Conservation (phyloP, 2,888 invertebrate genomes). For the Polydrusus cervinus region DNA sequence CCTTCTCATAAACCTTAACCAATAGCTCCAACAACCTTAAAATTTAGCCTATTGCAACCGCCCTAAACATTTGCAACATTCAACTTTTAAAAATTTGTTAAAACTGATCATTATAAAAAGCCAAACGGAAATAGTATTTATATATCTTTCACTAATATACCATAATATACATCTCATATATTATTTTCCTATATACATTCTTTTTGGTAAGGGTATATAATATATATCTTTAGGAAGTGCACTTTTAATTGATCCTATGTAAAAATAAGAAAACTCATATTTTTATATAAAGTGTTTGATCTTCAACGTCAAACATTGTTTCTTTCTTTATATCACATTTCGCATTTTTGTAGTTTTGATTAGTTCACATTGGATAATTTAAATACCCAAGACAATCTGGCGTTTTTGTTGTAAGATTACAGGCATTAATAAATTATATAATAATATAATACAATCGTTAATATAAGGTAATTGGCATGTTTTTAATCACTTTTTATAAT, state of each 20-base stretch:
- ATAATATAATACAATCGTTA: conserved; percentile 12
- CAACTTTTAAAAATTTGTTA: conserved; percentile 35
- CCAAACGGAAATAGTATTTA: conserved; percentile 27
- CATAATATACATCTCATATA: conserved; percentile 20
- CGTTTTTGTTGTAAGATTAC: conserved; percentile 27
- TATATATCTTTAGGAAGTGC: conserved; percentile 44
- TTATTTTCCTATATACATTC: conserved; percentile 37
- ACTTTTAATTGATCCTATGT: conserved; percentile 38
- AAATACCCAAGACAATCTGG: conserved; percentile 22
- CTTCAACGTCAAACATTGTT: conserved; percentile 3
- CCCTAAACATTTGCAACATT: conserved; percentile 42
- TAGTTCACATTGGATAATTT: conserved; percentile 29
- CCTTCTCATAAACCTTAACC: background rate
- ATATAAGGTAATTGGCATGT: conserved; percentile 13
- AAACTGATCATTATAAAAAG: conserved; percentile 32
- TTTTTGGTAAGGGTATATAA: conserved; percentile 43
- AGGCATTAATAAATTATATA: conserved; percentile 24
- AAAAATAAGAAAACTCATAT: conserved; percentile 19
- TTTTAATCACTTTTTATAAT: conserved; percentile 17
- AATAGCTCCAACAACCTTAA: conserved; percentile 29
- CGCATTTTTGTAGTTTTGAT: conserved; percentile 43
- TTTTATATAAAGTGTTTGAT: conserved; percentile 3
- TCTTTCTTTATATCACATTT: conserved; percentile 39
- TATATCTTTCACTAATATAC: conserved; percentile 37
- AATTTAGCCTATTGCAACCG: conserved; percentile 43